phyloP scores from a whole-genome alignment of 2,888 invertebrate genomes.

The Oscheius onirici region DNA sequence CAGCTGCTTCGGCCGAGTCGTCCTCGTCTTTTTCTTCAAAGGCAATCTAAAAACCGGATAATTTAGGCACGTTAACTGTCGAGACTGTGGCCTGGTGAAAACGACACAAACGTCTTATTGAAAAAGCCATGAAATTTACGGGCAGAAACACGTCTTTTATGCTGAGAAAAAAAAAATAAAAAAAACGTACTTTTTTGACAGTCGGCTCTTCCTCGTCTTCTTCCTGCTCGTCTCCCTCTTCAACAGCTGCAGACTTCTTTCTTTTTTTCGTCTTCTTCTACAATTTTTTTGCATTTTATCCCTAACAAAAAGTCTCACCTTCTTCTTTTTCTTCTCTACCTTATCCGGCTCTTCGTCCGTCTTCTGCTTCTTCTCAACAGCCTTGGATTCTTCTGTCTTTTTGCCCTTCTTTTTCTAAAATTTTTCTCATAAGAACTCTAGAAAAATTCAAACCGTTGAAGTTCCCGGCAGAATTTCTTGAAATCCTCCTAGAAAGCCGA shows the following conservation, averaged over 20 bases:
- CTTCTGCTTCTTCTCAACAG: slow-evolving; percentile 4
- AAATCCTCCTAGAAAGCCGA: slow-evolving; percentile 50
- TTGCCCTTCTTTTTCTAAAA: slow-evolving; percentile 10
- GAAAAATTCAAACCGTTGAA: not conserved
- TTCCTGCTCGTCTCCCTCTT: not conserved
- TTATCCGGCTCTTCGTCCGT: not conserved
- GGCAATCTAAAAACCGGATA: too few species aligned
- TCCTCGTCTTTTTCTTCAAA: not conserved
- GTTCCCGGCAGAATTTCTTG: slow-evolving; percentile 46
- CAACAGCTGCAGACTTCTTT: not conserved
- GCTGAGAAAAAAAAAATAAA: not conserved
- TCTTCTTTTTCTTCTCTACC: slow-evolving; percentile 20
- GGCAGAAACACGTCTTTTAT: too few species aligned
- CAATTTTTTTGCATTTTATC: too few species aligned
- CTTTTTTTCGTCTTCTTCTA: too few species aligned
- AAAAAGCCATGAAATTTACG: too few species aligned
- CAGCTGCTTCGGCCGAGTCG: not conserved
- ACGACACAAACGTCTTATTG: too few species aligned
- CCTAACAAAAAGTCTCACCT: not conserved
- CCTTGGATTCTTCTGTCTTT: not conserved
- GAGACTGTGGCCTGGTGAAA: too few species aligned
- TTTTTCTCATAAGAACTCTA: not conserved
- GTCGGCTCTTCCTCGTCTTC: slow-evolving; percentile 31
- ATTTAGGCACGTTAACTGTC: too few species aligned
- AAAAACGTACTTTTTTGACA: not conserved